phyloP scores from a whole-genome alignment of 2,888 invertebrate species.

The Agrochola macilenta region DNA sequence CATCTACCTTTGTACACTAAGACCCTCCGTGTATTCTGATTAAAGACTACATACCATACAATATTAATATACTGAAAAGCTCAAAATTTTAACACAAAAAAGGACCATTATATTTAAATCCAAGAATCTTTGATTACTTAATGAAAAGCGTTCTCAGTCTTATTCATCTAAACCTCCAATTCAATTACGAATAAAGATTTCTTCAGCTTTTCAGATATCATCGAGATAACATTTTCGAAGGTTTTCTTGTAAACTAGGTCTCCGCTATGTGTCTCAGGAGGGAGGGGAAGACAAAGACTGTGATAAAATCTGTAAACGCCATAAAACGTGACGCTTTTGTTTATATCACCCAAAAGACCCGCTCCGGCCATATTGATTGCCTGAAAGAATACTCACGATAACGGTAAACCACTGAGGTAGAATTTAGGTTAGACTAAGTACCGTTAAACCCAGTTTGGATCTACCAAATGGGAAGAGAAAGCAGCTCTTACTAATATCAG shows the following conservation, averaged over 20 bases:
- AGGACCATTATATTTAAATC: constrained; percentile 37
- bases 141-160: constrained; percentile 48
- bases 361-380: constrained; percentile 48
- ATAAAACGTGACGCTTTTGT: constrained; percentile 57
- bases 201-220: constrained; percentile 36
- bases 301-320: constrained; percentile 53
- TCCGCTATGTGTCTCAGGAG: constrained; percentile 29
- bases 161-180: constrained; percentile 47
- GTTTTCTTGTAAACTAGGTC: constrained; percentile 29
- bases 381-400: constrained; percentile 18
- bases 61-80: constrained; percentile 17
- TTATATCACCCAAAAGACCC: constrained; percentile 49
- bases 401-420: neutral
- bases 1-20: constrained; percentile 10
- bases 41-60: constrained; percentile 36
- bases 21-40: constrained; percentile 40
- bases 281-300: constrained; percentile 5
- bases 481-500: constrained; percentile 9
- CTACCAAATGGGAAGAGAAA: neutral
- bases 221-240: constrained; percentile 40
- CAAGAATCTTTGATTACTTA: constrained; percentile 54
- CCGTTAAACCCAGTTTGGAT: neutral
- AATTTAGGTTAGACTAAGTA: constrained; percentile 41
- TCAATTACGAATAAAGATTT: constrained; percentile 54
- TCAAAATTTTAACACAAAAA: constrained; percentile 33